phyloP scores from a whole-genome alignment of 2,113 vertebrate genomes.

The Mormoops blainvillei region DNA sequence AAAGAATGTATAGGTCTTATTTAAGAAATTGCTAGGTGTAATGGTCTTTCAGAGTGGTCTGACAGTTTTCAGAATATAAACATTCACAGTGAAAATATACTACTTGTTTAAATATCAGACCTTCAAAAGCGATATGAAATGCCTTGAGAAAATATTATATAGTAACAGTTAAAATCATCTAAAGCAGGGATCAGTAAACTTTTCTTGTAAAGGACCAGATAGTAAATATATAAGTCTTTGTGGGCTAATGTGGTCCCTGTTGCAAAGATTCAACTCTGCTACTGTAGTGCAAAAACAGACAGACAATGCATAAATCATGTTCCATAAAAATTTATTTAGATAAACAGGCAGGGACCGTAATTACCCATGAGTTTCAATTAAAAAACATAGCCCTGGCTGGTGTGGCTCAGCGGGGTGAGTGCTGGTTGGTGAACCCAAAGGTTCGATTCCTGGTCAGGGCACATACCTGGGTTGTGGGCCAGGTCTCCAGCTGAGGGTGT shows the following conservation, averaged over 20 bases:
- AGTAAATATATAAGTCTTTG: slow-evolving; percentile 35
- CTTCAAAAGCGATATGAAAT: slow-evolving; percentile 3
- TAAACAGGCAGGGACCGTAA: neutral
- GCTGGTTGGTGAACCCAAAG: too few relatives aligned
- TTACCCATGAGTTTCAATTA: neutral
- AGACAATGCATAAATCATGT: neutral
- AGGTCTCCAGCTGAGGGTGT: too few relatives aligned
- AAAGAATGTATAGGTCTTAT: neutral
- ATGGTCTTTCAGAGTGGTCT: slow-evolving; percentile 8
- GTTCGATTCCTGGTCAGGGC: too few relatives aligned
- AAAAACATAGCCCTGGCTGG: neutral
- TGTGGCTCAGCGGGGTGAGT: too few relatives aligned
- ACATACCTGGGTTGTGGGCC: too few relatives aligned
- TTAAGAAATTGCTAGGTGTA: neutral
- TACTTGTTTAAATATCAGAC: slow-evolving; percentile 4
- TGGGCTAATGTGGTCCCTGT: neutral
- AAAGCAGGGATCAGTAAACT: neutral
- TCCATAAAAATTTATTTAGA: slow-evolving; percentile 22
- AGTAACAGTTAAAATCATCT: neutral
- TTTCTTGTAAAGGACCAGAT: neutral
- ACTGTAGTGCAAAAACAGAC: neutral
- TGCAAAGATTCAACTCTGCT: neutral
- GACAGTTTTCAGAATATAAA: neutral
- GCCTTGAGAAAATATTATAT: neutral
- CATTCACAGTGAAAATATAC: neutral